A percentile compares a stretch with the other conserved stretches of the same genome.
Conservation (phyloP, 2,888 invertebrate species). For the Cacoxenus indagator region DNA sequence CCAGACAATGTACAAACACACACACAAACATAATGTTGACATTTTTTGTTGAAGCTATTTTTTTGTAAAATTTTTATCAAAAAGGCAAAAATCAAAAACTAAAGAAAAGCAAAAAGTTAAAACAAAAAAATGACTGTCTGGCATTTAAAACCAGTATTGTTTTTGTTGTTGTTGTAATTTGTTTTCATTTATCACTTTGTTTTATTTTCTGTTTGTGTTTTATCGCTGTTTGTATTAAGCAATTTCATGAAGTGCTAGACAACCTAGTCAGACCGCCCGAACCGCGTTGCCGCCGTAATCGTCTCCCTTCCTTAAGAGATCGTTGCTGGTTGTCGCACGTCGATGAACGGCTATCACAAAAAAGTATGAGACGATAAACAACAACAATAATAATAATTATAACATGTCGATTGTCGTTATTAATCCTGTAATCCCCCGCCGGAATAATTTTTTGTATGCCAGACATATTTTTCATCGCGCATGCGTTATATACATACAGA, state of each 20-base stretch:
- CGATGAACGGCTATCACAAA: no score
- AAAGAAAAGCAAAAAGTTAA: not conserved
- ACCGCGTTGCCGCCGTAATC: not conserved
- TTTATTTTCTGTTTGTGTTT: not conserved
- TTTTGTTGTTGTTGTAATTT: conserved; percentile 18
- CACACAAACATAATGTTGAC: conserved; percentile 45
- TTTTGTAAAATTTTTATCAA: conserved; percentile 15
- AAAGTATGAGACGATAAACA: no score
- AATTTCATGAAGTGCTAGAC: not conserved
- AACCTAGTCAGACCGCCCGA: not conserved
- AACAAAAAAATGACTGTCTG: conserved; percentile 25
- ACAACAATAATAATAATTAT: no score
- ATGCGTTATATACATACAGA: not conserved
- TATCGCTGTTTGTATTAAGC: not conserved
- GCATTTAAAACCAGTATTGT: conserved; percentile 36
- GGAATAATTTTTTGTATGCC: not conserved
- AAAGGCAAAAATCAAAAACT: not conserved
- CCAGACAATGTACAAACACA: conserved; percentile 25
- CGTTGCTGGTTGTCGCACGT: no score
- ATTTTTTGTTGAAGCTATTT: conserved; percentile 37
- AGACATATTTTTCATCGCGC: not conserved
- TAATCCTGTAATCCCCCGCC: not conserved
- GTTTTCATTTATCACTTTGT: not conserved
- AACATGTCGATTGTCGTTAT: no score
- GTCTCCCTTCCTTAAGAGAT: no score